A percentile compares a stretch with the other conserved stretches of the same genome.
These are phyloP conservation scores for Iselma pallidipennis DNA, from an alignment of 2,888 invertebrate species.

Conservation along the genomic window DNA sequence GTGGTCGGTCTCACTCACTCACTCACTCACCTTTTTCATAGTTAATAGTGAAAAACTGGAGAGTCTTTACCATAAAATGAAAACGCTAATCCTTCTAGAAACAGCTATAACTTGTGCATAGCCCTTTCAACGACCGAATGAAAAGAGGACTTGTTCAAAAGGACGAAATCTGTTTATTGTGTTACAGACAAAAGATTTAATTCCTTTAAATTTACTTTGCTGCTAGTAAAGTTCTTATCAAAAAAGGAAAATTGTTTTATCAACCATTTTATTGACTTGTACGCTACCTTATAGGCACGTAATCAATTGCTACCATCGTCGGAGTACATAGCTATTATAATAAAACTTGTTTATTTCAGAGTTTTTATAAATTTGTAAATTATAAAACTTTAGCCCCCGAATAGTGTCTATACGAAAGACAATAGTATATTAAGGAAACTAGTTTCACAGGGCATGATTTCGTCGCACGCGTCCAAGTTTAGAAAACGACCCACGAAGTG, in stretches of 20 bases:
- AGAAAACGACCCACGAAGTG: no score
- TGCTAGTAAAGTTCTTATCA: neutral
- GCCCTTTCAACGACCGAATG: constrained; percentile 29
- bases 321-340: no score
- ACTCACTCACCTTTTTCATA: neutral
- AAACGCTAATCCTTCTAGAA: constrained; percentile 44
- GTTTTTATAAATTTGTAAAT: no score
- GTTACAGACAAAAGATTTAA: constrained; percentile 28
- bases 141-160: constrained; percentile 26
- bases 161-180: constrained; percentile 27
- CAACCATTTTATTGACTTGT: constrained; percentile 26
- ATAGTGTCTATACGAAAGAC: no score
- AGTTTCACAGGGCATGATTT: no score
- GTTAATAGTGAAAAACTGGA: neutral
- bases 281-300: constrained; percentile 18
- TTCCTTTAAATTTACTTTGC: constrained; percentile 3
- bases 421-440: no score
- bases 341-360: no score
- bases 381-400: no score
- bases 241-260: constrained; percentile 20
- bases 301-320: no score
- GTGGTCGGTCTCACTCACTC: neutral
- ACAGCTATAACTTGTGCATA: constrained; percentile 40
- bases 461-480: no score
- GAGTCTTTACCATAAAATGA: constrained; percentile 42